Evolutionary conservation across 2,888 invertebrate species (phyloP), one percentile per base, ranked within the genome.

Genomic region (Deilephila elpenor): DNA sequence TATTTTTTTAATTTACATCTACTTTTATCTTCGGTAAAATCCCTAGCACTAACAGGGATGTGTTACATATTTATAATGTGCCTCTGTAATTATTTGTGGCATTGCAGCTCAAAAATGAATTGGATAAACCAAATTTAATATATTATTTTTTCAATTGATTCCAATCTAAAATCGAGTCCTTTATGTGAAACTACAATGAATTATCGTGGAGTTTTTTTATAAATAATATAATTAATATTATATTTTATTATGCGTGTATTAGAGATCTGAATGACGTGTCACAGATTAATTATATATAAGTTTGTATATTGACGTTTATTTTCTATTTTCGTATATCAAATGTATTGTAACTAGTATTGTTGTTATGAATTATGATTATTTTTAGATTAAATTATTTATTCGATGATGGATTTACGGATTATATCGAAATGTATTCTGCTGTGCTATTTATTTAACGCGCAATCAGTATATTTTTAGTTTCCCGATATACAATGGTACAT

Each of bases 261-360:
- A 77, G 76, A 89, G 89, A 89, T 89, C 89, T 89, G 89, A 89
- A 85, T 83, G 85, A 76, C 37, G 64, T 37, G 44, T 44, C 20
- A 80, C 74, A 75, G 72, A 76, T 78, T 67, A 29, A 59, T 76
- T 75, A 59, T 77, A 72, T 74, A 76, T 74, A 74, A 73, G 32
- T 71, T 20, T 75, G 70, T 77, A 73, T 77, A 75, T 74, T 79
- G 59, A 71, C 75, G 67, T 72, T 70, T 51, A 70, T 70, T 72
- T 64, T 37, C 32, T 74, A 78, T 74, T 76, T 56, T 77, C 72
- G 74, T 74, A 79, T 78, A 64, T 59, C 25, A 73, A 67, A 37
- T 67, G 67, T 59, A 37, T 59, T 74, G 72, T 80, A 75, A 81
- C n/a, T 37, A 67, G 17, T 56, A 72, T 53, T 74, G n/a, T 62